Percentiles rank a stretch among this genome's conserved stretches.
These are phyloP conservation scores for Syritta pipiens DNA, from an alignment of 2,888 invertebrate species.

Conservation along the genomic window DNA sequence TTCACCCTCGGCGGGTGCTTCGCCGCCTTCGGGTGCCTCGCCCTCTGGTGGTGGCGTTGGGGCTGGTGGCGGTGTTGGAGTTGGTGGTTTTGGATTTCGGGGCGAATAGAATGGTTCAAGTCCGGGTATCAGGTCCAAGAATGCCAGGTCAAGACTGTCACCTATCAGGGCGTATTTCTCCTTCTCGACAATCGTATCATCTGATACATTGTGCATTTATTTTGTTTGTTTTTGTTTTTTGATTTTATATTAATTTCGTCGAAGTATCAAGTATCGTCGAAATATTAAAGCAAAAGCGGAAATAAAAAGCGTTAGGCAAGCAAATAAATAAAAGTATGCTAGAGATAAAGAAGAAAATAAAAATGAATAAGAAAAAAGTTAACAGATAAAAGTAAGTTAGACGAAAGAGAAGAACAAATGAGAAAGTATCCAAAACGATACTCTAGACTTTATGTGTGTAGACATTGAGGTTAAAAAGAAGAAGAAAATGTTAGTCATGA, in stretches of 20 bases:
- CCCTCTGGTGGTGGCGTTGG: slow-evolving; percentile 78
- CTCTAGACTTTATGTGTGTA: background rate
- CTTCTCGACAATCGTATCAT: slow-evolving; percentile 92
- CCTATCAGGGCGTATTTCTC: slow-evolving; percentile 96
- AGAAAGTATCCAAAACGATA: slow-evolving; percentile 9
- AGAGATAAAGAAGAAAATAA: slow-evolving; percentile 53
- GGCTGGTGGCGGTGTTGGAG: slow-evolving; percentile 78
- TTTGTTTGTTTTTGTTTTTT: slow-evolving; percentile 60
- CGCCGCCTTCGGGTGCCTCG: slow-evolving; percentile 75
- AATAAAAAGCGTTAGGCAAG: slow-evolving; percentile 70
- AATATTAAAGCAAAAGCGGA: slow-evolving; percentile 58
- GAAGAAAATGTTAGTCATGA: slow-evolving; percentile 55
- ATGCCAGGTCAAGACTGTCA: slow-evolving; percentile 96
- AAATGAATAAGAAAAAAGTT: slow-evolving; percentile 61
- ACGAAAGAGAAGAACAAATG: slow-evolving; percentile 31
- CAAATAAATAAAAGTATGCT: slow-evolving; percentile 60
- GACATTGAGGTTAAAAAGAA: slow-evolving; percentile 25
- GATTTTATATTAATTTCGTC: slow-evolving; percentile 24
- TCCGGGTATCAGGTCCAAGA: slow-evolving; percentile 88
- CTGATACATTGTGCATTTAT: slow-evolving; percentile 79
- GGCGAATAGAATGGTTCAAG: slow-evolving; percentile 80
- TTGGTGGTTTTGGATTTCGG: slow-evolving; percentile 79
- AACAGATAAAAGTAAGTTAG: slow-evolving; percentile 21
- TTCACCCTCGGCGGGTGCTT: slow-evolving; percentile 70
- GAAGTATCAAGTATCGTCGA: slow-evolving; percentile 12